Base-by-base conservation (phyloP, 2,797 vertebrate genomes). In the Stomatorhinus walkeri region DNA sequence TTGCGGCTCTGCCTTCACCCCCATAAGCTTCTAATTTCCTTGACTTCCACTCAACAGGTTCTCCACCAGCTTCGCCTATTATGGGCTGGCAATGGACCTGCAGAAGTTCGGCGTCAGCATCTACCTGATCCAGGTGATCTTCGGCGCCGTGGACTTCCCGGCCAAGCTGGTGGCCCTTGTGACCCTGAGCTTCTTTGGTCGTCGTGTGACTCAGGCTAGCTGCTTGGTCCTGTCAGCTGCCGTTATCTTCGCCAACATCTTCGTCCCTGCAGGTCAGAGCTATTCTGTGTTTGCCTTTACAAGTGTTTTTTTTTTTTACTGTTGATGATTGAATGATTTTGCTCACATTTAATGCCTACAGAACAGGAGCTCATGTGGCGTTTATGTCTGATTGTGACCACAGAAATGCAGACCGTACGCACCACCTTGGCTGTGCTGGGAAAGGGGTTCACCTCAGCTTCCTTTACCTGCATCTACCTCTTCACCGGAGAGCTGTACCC, bases 401-500 rank as follows among this genome's bases (percentile, higher is more conserved):
- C 91, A 97, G 97, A 95, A 1, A 92, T 95, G 95, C 95, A 96
- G 92, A 89, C 90, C 0, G 0, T 95, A 61, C 93, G 96, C 88
- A 96, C 96, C 0, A 90, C 91, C 0, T 86, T 97, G 64, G 97
- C 97, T 0, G 96, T 97, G 2, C 90, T 97, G 0, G 97, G 97
- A 43, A 97, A 98, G 91, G 96, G 93, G 19, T 96, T 96, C 85
- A 96, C 96, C 16, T 96, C 97, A 0, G 94, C 96, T 1, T 96
- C 96, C 52, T 97, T 98, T 92, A 97, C 96, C 89, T 96, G 95
- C 0, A 91, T 96, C 14, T 97, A 97, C 91, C 94, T 97, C 88
- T 97, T 94, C 91, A 97, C 96, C 0, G 96, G 96, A 51, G 97
- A 98, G 89, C 95, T 97, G 0, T 97, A 97, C 92, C 97, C 97